Percentiles rank a stretch among this genome's conserved stretches.
phyloP scores from a whole-genome alignment of 2,888 invertebrate genomes.

The Macrophya alboannulata region DNA sequence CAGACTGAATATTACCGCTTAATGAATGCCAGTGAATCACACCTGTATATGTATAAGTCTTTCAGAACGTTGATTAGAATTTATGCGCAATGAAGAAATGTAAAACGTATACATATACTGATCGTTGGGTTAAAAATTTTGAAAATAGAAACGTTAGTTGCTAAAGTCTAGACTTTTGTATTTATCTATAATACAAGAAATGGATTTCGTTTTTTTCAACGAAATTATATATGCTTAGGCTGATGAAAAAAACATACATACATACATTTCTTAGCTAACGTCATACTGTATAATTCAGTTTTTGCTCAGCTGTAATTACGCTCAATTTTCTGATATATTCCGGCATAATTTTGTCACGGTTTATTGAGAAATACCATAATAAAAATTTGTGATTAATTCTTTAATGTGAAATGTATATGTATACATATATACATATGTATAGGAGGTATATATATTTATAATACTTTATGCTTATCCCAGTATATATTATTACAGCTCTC shows the following conservation, averaged over 20 bases:
- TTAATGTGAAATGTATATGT: slow-evolving; percentile 1
- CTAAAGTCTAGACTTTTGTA: background rate
- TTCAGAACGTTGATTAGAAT: slow-evolving; percentile 20
- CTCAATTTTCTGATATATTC: slow-evolving; percentile 51
- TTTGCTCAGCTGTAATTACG: slow-evolving; percentile 52
- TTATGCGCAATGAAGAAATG: background rate
- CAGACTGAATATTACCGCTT: slow-evolving; percentile 15
- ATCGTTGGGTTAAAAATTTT: background rate
- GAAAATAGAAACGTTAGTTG: background rate
- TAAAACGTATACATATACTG: slow-evolving; percentile 11
- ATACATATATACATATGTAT: background rate
- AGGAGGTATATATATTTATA: slow-evolving; percentile 24
- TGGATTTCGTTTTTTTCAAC: background rate
- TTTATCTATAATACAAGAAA: background rate
- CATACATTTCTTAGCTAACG: slow-evolving; percentile 4
- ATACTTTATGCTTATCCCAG: slow-evolving; percentile 17
- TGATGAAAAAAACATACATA: background rate
- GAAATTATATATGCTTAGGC: background rate
- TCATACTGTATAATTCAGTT: slow-evolving; percentile 33
- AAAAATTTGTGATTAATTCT: slow-evolving; percentile 13
- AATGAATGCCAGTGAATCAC: background rate
- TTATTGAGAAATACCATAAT: slow-evolving; percentile 10
- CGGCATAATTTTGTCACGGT: slow-evolving; percentile 18
- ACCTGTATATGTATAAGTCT: background rate
- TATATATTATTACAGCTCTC: slow-evolving; percentile 2